Evolutionary conservation across 2,797 vertebrate species (phyloP), one percentile per base, ranked within the genome.

Genomic region (Bothrops alternatus): DNA sequence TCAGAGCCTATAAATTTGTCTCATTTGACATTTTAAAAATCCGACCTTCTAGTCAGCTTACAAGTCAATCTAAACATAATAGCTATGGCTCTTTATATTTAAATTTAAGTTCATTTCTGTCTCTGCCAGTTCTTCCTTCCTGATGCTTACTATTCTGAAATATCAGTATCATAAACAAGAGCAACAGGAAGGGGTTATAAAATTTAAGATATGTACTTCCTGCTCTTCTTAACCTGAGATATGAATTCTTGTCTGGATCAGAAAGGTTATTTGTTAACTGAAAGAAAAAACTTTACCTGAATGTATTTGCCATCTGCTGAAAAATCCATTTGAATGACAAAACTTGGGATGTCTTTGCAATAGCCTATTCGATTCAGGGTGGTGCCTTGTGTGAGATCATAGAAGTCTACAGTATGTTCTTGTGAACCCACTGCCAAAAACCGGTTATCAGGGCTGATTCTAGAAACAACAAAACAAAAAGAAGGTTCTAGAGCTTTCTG

Each of bases 301-400:
- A 99, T 98, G 96, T 98, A 98, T 94, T 97, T 98, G 98, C 98
- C 98, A 97, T 99, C 99, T 0, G 98, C 98, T 8, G 99, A 99
- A 96, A 99, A 99, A 96, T 99, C 99, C 92, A 99, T 98, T 97
- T 99, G 99, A 91, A 99, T 97, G 93, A 99, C 98, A 87, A 99
- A 98, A 63, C 99, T 99, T 0, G 98, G 98, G 56, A 99, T 98
- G 96, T 99, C 99, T 96, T 99, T 99, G 96, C 99, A 99, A 97
- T 99, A 99, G 47, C 99, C 99, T 0, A 98, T 98, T 88, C 99
- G 98, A 96, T 99, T 99, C 47, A 99, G 98, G 14, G 98, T 98
- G 0, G 99, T 98, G 23, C 99, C 99, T 90, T 99, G 98, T 47
- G 98, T 98, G 47, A 99, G 98, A 95, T 99, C 99, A 58, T 99